Conservation (phyloP, 2,113 vertebrate genomes). For the Lophura nycthemera region DNA sequence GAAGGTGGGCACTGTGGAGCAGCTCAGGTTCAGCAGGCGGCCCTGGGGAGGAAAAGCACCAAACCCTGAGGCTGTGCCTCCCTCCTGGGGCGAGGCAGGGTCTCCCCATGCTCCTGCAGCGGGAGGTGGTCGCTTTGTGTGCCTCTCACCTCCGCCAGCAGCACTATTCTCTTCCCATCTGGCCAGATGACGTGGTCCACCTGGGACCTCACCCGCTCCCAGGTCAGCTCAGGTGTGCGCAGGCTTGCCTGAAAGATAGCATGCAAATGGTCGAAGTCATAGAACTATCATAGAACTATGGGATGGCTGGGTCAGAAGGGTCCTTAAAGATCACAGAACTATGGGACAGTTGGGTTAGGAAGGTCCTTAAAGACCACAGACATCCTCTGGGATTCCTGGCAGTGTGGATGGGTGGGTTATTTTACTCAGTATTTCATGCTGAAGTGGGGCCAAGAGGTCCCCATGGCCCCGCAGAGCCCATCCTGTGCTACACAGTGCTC, state of each 20-base stretch:
- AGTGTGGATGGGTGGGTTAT: background rate
- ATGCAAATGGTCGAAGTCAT: no score
- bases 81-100: fast-evolving
- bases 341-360: no score
- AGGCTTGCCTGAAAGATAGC: constrained; percentile 87
- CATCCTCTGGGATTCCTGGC: background rate
- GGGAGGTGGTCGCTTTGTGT: no score
- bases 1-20: constrained; percentile 97
- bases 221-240: constrained; percentile 94
- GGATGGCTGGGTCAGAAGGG: no score
- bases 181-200: constrained; percentile 99
- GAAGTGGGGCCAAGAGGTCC: background rate
- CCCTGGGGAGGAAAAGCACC: constrained; percentile 72
- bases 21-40: constrained; percentile 93
- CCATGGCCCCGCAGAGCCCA: fast-evolving
- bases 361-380: background rate
- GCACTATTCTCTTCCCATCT: constrained; percentile 95
- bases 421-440: no score
- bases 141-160: constrained; percentile 90
- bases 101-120: background rate
- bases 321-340: no score
- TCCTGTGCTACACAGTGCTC: background rate
- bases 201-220: constrained; percentile 97
- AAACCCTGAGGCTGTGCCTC: fast-evolving
- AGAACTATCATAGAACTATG: no score